Conservation (phyloP, 2,888 invertebrate genomes). For the Ptilodon capucinus region DNA sequence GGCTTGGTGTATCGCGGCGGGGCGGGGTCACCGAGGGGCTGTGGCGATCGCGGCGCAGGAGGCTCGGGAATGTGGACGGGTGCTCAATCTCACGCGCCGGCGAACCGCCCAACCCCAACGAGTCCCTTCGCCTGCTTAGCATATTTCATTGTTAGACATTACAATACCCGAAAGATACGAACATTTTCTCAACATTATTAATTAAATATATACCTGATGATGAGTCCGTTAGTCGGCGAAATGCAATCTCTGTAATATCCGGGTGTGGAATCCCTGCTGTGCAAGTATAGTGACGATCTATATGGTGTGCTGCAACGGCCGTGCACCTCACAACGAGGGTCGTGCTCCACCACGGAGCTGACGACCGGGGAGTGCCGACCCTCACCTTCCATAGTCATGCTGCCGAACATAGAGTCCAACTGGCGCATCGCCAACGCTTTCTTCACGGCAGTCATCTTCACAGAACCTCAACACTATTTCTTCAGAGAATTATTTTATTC, state of each 20-base stretch:
- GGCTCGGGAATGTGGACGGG: conserved; percentile 87
- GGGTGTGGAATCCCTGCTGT: conserved; percentile 77
- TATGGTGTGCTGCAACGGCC: conserved; percentile 78
- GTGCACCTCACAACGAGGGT: conserved; percentile 88
- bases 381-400: conserved; percentile 82
- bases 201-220: conserved; percentile 60
- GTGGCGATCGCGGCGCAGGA: conserved; percentile 83
- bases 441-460: conserved; percentile 79
- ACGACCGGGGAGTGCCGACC: conserved; percentile 70
- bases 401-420: conserved; percentile 87
- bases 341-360: conserved; percentile 81
- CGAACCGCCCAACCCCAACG: conserved; percentile 81
- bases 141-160: conserved; percentile 28
- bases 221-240: conserved; percentile 73
- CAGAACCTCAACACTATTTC: conserved; percentile 35
- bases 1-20: conserved; percentile 76
- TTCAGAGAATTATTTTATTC: conserved; percentile 43
- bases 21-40: conserved; percentile 75
- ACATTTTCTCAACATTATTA: background rate
- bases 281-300: conserved; percentile 71
- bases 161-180: background rate
- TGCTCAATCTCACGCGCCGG: conserved; percentile 84
- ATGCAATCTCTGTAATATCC: conserved; percentile 82
- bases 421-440: conserved; percentile 87
- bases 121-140: conserved; percentile 81